Percentiles rank a stretch among this genome's conserved stretches.
Evolutionary conservation across 2,113 vertebrate species (phyloP).

Genomic region (Phoxinus phoxinus): DNA sequence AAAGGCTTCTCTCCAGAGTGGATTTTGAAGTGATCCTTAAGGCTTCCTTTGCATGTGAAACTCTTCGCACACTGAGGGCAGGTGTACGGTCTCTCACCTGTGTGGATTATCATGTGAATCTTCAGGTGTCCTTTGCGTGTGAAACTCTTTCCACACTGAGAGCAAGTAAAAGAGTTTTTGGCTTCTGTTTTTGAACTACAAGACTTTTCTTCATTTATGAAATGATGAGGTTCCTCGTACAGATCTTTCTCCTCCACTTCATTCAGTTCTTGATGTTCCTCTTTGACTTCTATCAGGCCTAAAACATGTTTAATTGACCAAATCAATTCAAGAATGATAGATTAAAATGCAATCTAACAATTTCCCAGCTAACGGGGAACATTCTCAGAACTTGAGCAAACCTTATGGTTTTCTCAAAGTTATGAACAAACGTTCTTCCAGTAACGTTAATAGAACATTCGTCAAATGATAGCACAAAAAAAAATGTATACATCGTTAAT

Average conservation of each 20-base stretch:
- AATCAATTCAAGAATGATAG: slow-evolving; percentile 11
- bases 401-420: too few species aligned
- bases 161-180: background rate
- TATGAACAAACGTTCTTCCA: too few species aligned
- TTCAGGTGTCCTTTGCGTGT: slow-evolving; percentile 17
- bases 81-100: slow-evolving; percentile 5
- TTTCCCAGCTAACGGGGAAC: background rate
- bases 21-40: slow-evolving; percentile 22
- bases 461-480: too few species aligned
- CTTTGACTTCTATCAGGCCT: background rate
- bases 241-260: background rate
- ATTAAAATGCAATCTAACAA: background rate
- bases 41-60: slow-evolving; percentile 33
- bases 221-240: background rate
- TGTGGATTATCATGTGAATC: slow-evolving; percentile 20
- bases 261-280: background rate
- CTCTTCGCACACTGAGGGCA: slow-evolving; percentile 11
- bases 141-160: slow-evolving; percentile 28
- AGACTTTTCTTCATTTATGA: background rate
- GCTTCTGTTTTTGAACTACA: background rate
- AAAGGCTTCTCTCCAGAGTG: slow-evolving; percentile 16
- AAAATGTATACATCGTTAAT: too few species aligned
- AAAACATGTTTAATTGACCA: background rate
- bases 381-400: too few species aligned
- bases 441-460: too few species aligned